Evolutionary conservation across 2,797 vertebrate species (phyloP).

Genomic region (Salmo trutta): DNA sequence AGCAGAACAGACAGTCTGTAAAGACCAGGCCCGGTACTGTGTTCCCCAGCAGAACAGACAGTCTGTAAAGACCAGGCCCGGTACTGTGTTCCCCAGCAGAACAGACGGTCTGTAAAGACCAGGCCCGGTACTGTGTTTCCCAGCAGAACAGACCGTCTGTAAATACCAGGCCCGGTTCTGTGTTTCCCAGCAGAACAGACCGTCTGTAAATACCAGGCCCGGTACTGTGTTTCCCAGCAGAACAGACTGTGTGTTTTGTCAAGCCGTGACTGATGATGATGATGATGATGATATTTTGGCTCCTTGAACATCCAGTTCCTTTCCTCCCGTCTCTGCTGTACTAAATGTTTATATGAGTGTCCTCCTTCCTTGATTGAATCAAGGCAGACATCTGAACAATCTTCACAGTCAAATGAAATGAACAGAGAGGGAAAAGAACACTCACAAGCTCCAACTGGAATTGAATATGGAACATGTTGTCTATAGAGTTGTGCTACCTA

Average conservation of each 20-base stretch:
- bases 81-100: no score
- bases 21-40: not conserved
- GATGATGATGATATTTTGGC: constrained; percentile 18
- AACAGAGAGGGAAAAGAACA: not conserved
- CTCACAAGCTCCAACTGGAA: not conserved
- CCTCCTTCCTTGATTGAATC: constrained; percentile 14
- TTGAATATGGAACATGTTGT: not conserved
- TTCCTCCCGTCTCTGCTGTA: not conserved
- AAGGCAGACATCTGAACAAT: no score
- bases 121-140: no score
- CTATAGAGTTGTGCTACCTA: no score
- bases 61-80: no score
- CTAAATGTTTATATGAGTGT: constrained; percentile 12
- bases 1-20: not conserved
- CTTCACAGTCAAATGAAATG: not conserved
- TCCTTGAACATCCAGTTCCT: constrained; percentile 3
- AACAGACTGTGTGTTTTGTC: not conserved
- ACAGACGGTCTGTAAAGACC: no score
- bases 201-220: no score
- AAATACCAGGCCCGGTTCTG: no score
- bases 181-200: no score
- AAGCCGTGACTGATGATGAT: constrained; percentile 1
- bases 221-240: not conserved
- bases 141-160: no score
- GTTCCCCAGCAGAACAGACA: not conserved